phyloP scores from a whole-genome alignment of 2,888 invertebrate species.

The Leucophenga montana region DNA sequence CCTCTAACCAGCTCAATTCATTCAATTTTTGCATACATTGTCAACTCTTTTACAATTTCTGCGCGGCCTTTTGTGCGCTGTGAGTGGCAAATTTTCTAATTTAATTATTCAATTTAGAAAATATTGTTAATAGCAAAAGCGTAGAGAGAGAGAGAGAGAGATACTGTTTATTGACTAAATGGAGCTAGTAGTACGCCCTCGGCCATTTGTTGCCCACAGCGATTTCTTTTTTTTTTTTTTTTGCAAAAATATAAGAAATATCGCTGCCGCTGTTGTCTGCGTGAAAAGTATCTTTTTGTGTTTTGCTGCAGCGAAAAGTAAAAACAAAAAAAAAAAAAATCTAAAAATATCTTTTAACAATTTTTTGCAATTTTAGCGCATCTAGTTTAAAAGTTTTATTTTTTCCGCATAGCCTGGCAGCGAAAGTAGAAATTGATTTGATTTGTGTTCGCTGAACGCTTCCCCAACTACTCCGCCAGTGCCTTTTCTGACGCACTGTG shows the following conservation, averaged over 20 bases:
- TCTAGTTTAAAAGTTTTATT: background rate
- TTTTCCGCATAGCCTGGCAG: conserved; percentile 3
- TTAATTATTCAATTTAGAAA: conserved; percentile 61
- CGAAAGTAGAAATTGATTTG: conserved; percentile 27
- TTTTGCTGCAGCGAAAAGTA: background rate
- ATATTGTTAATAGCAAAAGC: conserved; percentile 15
- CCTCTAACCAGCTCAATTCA: too few species aligned
- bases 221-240: too few species aligned
- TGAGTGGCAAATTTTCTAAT: conserved; percentile 60
- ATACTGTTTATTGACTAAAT: too few species aligned
- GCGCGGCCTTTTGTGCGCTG: background rate
- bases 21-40: conserved; percentile 9
- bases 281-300: conserved; percentile 13
- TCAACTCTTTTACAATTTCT: background rate
- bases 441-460: conserved; percentile 27
- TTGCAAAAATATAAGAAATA: too few species aligned
- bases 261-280: background rate
- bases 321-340: too few species aligned
- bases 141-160: too few species aligned
- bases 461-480: conserved; percentile 15
- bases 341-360: background rate
- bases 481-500: background rate
- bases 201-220: too few species aligned
- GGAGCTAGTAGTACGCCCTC: too few species aligned
- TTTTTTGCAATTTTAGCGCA: background rate